Conservation (phyloP, 2,113 vertebrate species). For the Pseudorhombus dupliciocellatus region DNA sequence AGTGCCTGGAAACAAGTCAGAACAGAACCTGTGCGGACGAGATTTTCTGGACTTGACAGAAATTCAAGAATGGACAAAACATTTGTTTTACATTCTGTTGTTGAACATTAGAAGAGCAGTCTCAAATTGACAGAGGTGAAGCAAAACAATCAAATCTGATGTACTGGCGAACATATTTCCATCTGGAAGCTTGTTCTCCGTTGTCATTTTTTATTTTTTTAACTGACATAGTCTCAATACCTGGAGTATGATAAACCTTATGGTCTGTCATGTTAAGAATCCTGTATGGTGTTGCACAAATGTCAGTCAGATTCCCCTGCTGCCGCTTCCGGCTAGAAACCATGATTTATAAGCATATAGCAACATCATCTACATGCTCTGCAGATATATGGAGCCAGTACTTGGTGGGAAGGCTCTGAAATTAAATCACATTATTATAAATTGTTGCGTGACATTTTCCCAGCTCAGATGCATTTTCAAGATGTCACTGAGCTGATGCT, state of each 20-base stretch:
- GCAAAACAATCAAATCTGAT: not conserved
- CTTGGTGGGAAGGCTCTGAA: not conserved
- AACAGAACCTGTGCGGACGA: slow-evolving; percentile 9
- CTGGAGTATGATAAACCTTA: not conserved
- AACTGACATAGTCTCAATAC: not conserved
- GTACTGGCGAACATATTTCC: too few species aligned
- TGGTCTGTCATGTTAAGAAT: not conserved
- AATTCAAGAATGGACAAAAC: slow-evolving; percentile 1
- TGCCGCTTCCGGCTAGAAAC: not conserved
- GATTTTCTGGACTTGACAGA: slow-evolving; percentile 15
- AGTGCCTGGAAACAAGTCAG: slow-evolving; percentile 20
- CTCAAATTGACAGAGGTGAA: not conserved
- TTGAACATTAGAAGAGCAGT: not conserved
- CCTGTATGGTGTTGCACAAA: not conserved
- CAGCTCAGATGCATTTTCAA: not conserved
- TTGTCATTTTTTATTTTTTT: too few species aligned
- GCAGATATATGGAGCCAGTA: not conserved
- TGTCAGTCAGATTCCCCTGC: not conserved
- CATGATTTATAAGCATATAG: not conserved
- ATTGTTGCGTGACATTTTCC: not conserved
- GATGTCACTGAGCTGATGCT: not conserved
- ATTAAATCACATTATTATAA: not conserved
- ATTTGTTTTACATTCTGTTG: not conserved
- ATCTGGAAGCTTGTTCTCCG: too few species aligned
- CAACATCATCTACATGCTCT: not conserved